Evolutionary conservation across 2,888 invertebrate genomes (phyloP).

Genomic region (Hydrotaea cyrtoneurina): DNA sequence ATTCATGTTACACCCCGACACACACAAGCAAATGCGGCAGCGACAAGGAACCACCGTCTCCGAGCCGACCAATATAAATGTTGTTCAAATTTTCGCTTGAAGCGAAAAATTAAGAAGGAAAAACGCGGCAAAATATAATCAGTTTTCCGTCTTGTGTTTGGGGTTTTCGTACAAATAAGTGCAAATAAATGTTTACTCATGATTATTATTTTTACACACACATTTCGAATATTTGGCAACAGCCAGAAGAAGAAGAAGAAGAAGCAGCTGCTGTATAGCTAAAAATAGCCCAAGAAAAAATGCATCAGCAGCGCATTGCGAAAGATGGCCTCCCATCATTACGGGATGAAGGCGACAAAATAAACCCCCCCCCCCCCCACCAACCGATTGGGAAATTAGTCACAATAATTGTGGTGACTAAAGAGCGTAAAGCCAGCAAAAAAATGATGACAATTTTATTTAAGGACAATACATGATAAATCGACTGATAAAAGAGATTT

Average conservation of each 20-base stretch:
- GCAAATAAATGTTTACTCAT: constrained; percentile 32
- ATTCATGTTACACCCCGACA: not conserved
- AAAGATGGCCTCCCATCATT: constrained; percentile 2
- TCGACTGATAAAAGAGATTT: too few relatives aligned
- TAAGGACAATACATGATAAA: constrained; percentile 3
- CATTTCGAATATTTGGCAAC: constrained; percentile 24
- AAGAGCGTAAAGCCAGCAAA: not conserved
- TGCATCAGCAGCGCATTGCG: constrained; percentile 4
- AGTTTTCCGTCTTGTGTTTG: not conserved
- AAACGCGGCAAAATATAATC: not conserved
- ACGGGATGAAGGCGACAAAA: not conserved
- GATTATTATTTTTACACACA: constrained; percentile 46
- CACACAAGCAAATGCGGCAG: not conserved
- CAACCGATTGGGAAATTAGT: not conserved
- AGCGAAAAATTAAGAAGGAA: not conserved
- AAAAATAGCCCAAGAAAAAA: constrained; percentile 4
- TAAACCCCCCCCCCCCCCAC: too few relatives aligned
- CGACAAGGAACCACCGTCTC: not conserved
- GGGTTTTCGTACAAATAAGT: not conserved
- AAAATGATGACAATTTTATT: not conserved
- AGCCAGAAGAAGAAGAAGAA: constrained; percentile 10
- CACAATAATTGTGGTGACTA: not conserved
- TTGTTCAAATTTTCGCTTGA: not conserved
- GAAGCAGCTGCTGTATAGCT: not conserved
- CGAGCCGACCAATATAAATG: too few relatives aligned